Conservation (phyloP, 2,888 invertebrate genomes). For the Amphipyra tragopoginis region DNA sequence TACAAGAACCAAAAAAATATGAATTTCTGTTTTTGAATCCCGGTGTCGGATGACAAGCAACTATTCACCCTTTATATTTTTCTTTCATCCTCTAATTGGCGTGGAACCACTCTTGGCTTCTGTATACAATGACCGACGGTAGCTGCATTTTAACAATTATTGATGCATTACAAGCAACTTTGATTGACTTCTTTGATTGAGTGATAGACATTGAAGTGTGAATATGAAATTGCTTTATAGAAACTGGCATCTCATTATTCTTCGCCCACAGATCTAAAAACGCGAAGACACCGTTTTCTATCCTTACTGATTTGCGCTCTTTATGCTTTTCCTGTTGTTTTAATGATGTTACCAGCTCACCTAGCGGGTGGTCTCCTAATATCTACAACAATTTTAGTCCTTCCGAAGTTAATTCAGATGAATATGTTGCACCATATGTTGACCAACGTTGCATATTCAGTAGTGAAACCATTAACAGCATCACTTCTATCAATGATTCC, state of each 20-base stretch:
- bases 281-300: no score
- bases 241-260: no score
- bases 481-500: no score
- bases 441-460: background rate
- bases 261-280: no score
- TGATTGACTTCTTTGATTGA: background rate
- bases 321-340: no score
- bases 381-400: no score
- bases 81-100: slow-evolving; percentile 46
- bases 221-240: background rate
- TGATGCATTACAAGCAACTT: slow-evolving; percentile 13
- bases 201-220: background rate
- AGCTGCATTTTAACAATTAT: slow-evolving; percentile 22
- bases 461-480: slow-evolving; percentile 4
- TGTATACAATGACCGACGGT: slow-evolving; percentile 35
- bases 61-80: slow-evolving; percentile 44
- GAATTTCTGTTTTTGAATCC: slow-evolving; percentile 10
- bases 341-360: no score
- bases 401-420: no score
- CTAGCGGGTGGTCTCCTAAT: no score
- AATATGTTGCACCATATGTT: background rate
- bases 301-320: no score
- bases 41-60: slow-evolving; percentile 42
- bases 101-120: slow-evolving; percentile 34
- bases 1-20: slow-evolving; percentile 6